Percentiles rank a stretch among this genome's conserved stretches.
Conservation (phyloP, 2,888 invertebrate genomes). For the Crossocerus cetratus region DNA sequence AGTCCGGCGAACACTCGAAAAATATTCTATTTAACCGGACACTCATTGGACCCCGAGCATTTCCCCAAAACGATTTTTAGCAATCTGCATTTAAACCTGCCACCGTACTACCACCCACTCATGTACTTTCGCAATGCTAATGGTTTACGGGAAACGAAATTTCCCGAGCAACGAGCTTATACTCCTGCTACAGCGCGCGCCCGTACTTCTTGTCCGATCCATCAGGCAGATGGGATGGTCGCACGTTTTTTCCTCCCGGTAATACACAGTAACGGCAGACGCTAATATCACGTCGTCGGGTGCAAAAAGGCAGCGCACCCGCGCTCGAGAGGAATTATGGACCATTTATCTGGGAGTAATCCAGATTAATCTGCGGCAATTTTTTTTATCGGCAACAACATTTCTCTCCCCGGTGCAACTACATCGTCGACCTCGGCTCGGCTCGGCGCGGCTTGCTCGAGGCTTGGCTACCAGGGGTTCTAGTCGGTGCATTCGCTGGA, state of each 20-base stretch:
- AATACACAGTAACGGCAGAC: conserved; percentile 45
- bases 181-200: no score
- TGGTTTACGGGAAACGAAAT: no score
- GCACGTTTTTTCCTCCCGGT: conserved; percentile 43
- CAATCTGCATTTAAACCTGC: no score
- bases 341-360: conserved; percentile 53
- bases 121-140: no score
- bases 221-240: conserved; percentile 24
- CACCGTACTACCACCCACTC: no score
- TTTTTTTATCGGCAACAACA: conserved; percentile 55
- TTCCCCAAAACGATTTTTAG: no score
- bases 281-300: conserved; percentile 42
- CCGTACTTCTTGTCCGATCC: conserved; percentile 23
- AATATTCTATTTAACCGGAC: no score
- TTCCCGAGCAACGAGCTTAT: no score
- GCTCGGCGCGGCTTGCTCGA: conserved; percentile 2
- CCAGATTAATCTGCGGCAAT: conserved; percentile 56
- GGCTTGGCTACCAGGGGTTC: no score
- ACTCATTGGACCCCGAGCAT: no score
- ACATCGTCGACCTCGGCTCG: conserved; percentile 29
- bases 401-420: conserved; percentile 40
- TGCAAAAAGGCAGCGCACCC: conserved; percentile 30
- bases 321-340: conserved; percentile 42
- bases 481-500: conserved; percentile 39
- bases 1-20: no score